These are phyloP conservation scores for Enteromius thamalakanensis DNA, from an alignment of 2,797 vertebrate species.

Conservation along the genomic window DNA sequence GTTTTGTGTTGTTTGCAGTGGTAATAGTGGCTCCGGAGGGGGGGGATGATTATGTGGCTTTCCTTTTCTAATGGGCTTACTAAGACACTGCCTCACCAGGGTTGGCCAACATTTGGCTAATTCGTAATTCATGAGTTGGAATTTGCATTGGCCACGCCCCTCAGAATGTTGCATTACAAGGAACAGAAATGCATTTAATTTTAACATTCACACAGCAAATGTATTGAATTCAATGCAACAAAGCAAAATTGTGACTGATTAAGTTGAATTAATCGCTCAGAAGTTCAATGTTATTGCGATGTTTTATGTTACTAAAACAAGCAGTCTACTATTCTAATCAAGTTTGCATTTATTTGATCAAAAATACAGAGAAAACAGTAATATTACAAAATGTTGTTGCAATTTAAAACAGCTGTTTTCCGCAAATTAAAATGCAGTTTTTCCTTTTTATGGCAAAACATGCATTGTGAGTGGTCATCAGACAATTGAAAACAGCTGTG, in stretches of 20 bases:
- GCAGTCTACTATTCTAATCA: neutral
- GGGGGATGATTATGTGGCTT: slow-evolving; percentile 13
- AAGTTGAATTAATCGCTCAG: neutral
- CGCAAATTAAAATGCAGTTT: neutral
- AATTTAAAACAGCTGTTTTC: neutral
- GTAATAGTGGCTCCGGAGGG: slow-evolving; percentile 58
- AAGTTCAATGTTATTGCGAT: too few relatives aligned
- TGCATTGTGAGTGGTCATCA: neutral
- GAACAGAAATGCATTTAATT: neutral
- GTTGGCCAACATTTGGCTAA: neutral
- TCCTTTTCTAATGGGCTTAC: neutral
- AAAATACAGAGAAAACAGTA: neutral
- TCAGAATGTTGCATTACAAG: neutral
- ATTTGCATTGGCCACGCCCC: neutral
- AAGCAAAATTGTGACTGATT: neutral
- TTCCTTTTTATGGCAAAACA: neutral
- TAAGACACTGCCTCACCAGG: neutral
- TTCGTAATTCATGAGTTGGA: neutral
- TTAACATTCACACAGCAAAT: neutral
- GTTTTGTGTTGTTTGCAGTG: slow-evolving; percentile 59
- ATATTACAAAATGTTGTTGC: neutral
- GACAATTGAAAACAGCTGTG: neutral
- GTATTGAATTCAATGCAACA: neutral
- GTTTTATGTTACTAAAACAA: too few relatives aligned
- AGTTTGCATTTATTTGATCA: neutral